Percentiles rank a stretch among this genome's conserved stretches.
Conservation (phyloP, 2,113 vertebrate genomes). For the Cacatua alba region DNA sequence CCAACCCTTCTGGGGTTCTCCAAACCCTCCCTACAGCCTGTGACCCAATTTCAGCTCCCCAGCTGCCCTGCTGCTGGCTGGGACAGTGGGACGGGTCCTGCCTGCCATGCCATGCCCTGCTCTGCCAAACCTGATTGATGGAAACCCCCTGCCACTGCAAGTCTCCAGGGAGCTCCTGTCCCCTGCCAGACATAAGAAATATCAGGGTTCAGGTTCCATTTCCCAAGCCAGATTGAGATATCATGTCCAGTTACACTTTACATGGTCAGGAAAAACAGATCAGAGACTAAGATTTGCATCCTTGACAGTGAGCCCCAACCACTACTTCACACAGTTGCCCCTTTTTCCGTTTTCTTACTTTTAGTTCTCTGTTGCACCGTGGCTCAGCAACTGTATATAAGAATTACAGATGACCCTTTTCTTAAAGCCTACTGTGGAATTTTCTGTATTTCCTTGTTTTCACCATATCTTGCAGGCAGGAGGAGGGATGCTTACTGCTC, state of each 20-base stretch:
- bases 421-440: not conserved
- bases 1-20: accelerated
- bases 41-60: not conserved
- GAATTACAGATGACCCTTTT: not conserved
- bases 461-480: not conserved
- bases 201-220: not conserved
- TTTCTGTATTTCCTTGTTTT: not conserved
- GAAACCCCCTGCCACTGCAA: not conserved
- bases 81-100: accelerated
- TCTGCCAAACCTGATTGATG: not conserved
- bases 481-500: not conserved
- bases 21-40: not conserved
- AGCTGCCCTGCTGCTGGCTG: not conserved
- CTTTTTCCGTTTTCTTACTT: not conserved
- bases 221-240: not conserved
- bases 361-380: not conserved
- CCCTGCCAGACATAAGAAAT: not conserved
- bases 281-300: not conserved
- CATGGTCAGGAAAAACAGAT: not conserved
- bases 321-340: not conserved
- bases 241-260: not conserved
- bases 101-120: not conserved
- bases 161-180: not conserved
- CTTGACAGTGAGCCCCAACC: not conserved
- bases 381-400: not conserved